Evolutionary conservation across 2,888 invertebrate species (phyloP), one percentile per base, ranked within the genome.

Genomic region (Catocala fraxini): DNA sequence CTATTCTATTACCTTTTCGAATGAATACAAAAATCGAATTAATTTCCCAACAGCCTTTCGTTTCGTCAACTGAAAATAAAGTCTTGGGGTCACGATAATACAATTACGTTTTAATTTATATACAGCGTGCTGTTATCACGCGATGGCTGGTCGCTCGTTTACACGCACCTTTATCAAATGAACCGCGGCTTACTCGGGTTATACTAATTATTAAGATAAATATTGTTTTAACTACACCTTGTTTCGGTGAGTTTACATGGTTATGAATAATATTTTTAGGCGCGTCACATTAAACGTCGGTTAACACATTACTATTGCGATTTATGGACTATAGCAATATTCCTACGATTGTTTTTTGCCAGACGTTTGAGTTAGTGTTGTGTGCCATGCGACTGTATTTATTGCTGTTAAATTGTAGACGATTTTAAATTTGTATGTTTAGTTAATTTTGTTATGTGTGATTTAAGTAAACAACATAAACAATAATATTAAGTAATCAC

Each of bases 71-170:
- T 75, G 73, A 84, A 90, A 87, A 89, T 90, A 89, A 92, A 89
- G 88, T 87, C 89, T 87, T 87, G 87, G 87, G 91, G 92, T 92
- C 93, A 93, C 93, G 93, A 93, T 93, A 94, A 91, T 88, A 92
- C 93, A 93, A 94, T 94, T 94, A 94, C 89, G 89, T 92, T 93
- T 92, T 93, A 94, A 94, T 94, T 94, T 94, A 94, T 94, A 93
- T 91, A 83, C 90, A 85, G 85, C 84, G 77, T 75, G 81, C 84
- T 82, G 84, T 83, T 85, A 89, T 88, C 93, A 93, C 93, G 93
- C 93, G 82, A 93, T 65, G 76, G 74, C 77, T 63, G 67, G 70
- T 73, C 75, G 79, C 69, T 82, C 80, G 87, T 86, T 86, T 87
- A 89, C 91, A 92, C 90, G 91, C 89, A 89, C 88, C 89, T 84